Evolutionary conservation across 2,888 invertebrate genomes (phyloP).

Genomic region (Zootermopsis nevadensis): DNA sequence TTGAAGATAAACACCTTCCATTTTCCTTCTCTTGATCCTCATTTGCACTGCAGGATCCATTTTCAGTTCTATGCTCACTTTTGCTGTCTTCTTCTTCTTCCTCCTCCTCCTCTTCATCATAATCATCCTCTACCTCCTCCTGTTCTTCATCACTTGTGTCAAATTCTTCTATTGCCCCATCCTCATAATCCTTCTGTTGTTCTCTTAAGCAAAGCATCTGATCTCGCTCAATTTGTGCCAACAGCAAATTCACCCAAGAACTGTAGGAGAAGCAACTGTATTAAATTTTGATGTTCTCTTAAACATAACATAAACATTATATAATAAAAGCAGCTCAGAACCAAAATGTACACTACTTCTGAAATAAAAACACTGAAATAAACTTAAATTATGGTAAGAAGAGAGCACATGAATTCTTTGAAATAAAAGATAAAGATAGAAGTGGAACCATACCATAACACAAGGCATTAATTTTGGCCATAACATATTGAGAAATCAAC

Average conservation of each 20-base stretch:
- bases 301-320: too few species aligned
- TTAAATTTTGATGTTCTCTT: too few species aligned
- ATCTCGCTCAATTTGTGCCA: slow-evolving; percentile 84
- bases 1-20: background rate
- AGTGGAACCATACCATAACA: too few species aligned
- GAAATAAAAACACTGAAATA: too few species aligned
- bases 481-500: too few species aligned
- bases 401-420: too few species aligned
- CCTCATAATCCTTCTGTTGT: slow-evolving; percentile 66
- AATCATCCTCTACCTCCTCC: slow-evolving; percentile 46
- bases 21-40: slow-evolving; percentile 50
- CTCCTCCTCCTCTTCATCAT: background rate
- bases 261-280: background rate
- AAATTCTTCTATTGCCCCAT: slow-evolving; percentile 58
- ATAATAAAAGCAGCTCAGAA: too few species aligned
- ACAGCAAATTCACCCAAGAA: slow-evolving; percentile 73
- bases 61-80: slow-evolving; percentile 67
- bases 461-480: too few species aligned
- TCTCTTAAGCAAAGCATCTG: slow-evolving; percentile 72
- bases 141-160: slow-evolving; percentile 57
- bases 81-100: slow-evolving; percentile 55
- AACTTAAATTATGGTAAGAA: too few species aligned
- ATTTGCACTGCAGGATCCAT: slow-evolving; percentile 60
- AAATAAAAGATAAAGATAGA: too few species aligned
- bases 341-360: too few species aligned